Evolutionary conservation across 2,888 invertebrate species (phyloP), one percentile per base, ranked within the genome.

Genomic region (Phymatocera aterrima): DNA sequence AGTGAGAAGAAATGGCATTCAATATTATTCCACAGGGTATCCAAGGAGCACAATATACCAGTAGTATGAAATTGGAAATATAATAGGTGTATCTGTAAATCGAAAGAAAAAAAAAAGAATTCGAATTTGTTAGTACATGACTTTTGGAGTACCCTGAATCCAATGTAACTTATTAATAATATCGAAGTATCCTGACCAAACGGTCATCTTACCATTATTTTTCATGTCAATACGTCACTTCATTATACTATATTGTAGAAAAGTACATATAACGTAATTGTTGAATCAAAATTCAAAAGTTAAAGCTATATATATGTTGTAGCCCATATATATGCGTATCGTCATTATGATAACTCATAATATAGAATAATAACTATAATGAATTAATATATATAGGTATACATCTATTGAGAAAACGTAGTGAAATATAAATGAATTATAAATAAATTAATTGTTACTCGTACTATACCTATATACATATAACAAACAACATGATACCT

Each of bases 1-100:
- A n/a, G 68, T 68, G 43, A 24, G 15, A 31, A 51, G 43, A 34
- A 48, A 72, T 48, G 48, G 51, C 72, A 72, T 51, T n/a, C n/a
- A n/a, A 72, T 72, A 72, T 72, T 72, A 72, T 72, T 72, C 51
- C 48, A 72, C 72, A 72, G 72, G 72, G 72, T 72, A 72, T 72
- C 34, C 48, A 72, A 72, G 43, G 72, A 48, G 72, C 48, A 72
- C 51, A 72, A 72, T 48, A 72, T 72, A 72, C 51, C 51, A n/a
- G n/a, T 51, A 18, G 21, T 3, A 34, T 72, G 18, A 28, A 72
- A 31, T 51, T 15, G 3, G 51, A 51, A 72, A 72, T 48, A 70
- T 34, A 34, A 72, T 43, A n/a, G 12, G 34, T 72, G 72, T 34
- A 51, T 51, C 43, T 28, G 34, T 51, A 51, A 12, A 51, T 72